Base-by-base conservation (phyloP, 2,797 vertebrate species). In the Etheostoma nigrum region DNA sequence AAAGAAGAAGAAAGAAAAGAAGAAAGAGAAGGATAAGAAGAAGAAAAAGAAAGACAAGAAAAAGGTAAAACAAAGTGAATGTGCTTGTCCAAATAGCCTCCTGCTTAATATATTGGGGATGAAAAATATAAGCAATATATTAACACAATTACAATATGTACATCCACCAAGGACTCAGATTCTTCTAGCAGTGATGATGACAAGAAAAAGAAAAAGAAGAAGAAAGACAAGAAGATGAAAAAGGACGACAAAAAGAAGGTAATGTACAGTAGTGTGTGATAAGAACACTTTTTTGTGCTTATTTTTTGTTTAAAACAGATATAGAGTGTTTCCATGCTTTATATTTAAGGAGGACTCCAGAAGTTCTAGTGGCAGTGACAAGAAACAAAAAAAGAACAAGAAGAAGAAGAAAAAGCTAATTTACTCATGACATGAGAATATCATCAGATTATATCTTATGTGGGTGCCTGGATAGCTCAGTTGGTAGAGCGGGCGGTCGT, bases 221-320 rank as follows among this genome's bases (percentile, higher is more conserved):
- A 77, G 21, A 75, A 64, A 23, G 55, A 81, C 19, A 74, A 75
- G 18, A 83, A 89, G 11, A 87, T 88, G 51, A 80, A 86, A 25
- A 87, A 83, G 71, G 72, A 90, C 53, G 74, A 85, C 42, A 88
- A 89, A 21, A 88, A 89, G 70, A 90, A 86, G 87, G 89, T 91
- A 69, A 63, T 18, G 6, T 3, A 12, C 36, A 15, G 42, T 44
- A 15, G 6, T 16, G 1, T 7, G 0, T 1, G 2, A 19, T 59
- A 5, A 47, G 0, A 23, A 19, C 36, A 57, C 14, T 12, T 0
- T 14, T 48, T 36, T 14, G 2, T 42, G 12, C 1, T 45, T 0
- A 0, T 23, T 42, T 45, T 66, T 40, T 30, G 1, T 53, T 27
- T 68, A n/a, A 55, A 62, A 47, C 2, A 5, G 42, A 14, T 12